A percentile compares a stretch with the other conserved stretches of the same genome.
These are phyloP conservation scores for Thumatha senex DNA, from an alignment of 2,888 invertebrate genomes.

Conservation along the genomic window DNA sequence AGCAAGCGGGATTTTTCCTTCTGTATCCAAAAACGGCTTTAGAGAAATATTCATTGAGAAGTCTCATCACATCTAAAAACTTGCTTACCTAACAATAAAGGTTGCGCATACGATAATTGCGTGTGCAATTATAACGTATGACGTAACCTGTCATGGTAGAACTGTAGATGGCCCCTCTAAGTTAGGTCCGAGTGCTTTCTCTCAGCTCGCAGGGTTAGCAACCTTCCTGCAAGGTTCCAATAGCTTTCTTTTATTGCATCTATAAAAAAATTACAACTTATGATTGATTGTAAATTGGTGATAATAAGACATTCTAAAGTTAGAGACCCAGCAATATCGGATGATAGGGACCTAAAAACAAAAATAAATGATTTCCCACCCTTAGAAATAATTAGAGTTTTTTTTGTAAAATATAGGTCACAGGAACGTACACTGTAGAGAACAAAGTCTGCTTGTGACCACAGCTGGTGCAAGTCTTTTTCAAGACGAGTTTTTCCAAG, in stretches of 20 bases:
- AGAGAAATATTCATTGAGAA: background rate
- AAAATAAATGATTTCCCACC: too few species aligned
- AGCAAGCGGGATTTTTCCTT: too few species aligned
- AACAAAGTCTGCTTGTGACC: too few species aligned
- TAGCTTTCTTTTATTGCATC: background rate
- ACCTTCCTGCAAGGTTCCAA: background rate
- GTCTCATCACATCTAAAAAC: background rate
- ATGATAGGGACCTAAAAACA: too few species aligned
- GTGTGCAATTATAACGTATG: conserved; percentile 2
- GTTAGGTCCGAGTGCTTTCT: conserved; percentile 11
- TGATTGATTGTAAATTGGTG: background rate
- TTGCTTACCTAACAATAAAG: conserved; percentile 1
- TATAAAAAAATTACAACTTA: background rate
- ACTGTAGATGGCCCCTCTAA: background rate
- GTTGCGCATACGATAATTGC: conserved; percentile 2
- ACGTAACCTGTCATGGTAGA: conserved; percentile 4
- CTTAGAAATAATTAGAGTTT: too few species aligned
- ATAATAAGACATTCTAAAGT: background rate
- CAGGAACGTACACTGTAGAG: too few species aligned
- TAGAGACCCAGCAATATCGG: too few species aligned
- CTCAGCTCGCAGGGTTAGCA: conserved; percentile 6
- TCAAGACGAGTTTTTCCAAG: too few species aligned
- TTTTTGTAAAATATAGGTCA: too few species aligned
- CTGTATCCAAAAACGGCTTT: too few species aligned
- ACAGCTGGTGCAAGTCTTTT: too few species aligned